phyloP scores from a whole-genome alignment of 2,888 invertebrate species.

The Phania funesta region DNA sequence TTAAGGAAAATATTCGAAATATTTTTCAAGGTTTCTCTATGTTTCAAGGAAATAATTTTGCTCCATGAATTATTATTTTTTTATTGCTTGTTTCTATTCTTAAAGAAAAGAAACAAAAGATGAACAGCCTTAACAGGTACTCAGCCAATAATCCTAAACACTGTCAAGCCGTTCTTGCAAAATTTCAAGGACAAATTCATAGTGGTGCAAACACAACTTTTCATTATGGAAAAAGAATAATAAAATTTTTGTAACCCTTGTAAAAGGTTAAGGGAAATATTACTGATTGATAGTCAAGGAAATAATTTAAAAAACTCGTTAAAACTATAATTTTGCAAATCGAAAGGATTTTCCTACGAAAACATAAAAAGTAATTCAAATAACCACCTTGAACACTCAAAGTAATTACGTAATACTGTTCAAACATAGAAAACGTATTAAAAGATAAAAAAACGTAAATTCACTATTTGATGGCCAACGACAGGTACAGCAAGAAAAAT shows the following conservation, averaged over 20 bases:
- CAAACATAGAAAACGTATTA: background rate
- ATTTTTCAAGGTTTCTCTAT: conserved; percentile 5
- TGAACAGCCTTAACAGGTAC: conserved; percentile 16
- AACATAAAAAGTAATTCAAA: background rate
- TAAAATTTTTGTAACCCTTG: conserved; percentile 23
- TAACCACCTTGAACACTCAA: conserved; percentile 5
- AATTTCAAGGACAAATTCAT: conserved; percentile 15
- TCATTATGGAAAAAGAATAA: background rate
- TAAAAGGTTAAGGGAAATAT: background rate
- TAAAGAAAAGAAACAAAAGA: background rate
- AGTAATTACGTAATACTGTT: background rate
- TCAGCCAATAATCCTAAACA: background rate
- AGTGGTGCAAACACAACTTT: background rate
- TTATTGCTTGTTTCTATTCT: background rate
- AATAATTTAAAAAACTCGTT: background rate
- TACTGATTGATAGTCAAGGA: background rate
- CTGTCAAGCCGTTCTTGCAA: background rate
- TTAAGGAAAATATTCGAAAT: background rate
- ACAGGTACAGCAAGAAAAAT: conserved; percentile 37
- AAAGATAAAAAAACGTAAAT: background rate
- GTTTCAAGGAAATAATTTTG: conserved; percentile 16
- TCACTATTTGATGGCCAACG: background rate
- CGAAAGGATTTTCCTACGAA: conserved; percentile 36
- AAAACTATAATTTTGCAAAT: background rate
- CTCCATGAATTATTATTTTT: background rate